Conservation (phyloP, 2,113 vertebrate species). For the Cercopithecus mona region DNA sequence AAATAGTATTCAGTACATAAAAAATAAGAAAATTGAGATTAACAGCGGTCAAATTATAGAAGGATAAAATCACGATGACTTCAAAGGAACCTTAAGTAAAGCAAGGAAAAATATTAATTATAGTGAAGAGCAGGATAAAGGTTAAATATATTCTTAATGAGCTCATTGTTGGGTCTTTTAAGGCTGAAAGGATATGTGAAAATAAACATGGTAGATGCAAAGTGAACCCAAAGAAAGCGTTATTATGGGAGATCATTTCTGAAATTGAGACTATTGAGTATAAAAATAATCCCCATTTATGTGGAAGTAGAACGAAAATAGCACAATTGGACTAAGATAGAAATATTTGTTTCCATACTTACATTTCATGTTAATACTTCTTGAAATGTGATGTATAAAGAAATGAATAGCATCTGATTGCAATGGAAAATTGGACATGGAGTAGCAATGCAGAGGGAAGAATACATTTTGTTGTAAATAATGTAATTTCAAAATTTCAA, state of each 20-base stretch:
- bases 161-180: not conserved
- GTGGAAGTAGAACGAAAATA: constrained; percentile 17
- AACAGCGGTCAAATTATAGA: not conserved
- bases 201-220: not conserved
- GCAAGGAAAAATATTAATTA: not conserved
- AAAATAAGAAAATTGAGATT: not conserved
- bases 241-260: not conserved
- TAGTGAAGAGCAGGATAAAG: not conserved
- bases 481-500: constrained; percentile 47
- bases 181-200: not conserved
- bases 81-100: not conserved
- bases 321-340: not conserved
- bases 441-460: constrained; percentile 16
- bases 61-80: not conserved
- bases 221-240: not conserved
- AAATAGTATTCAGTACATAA: not conserved
- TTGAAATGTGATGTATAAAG: constrained; percentile 40
- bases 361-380: not conserved
- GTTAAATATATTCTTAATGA: not conserved
- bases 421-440: constrained; percentile 49
- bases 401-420: constrained; percentile 67
- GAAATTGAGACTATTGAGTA: constrained; percentile 29
- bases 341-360: constrained; percentile 45
- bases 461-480: constrained; percentile 58
- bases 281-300: constrained; percentile 34